These are phyloP conservation scores for Helarctos malayanus DNA, from an alignment of 2,797 vertebrate species.

Conservation along the genomic window DNA sequence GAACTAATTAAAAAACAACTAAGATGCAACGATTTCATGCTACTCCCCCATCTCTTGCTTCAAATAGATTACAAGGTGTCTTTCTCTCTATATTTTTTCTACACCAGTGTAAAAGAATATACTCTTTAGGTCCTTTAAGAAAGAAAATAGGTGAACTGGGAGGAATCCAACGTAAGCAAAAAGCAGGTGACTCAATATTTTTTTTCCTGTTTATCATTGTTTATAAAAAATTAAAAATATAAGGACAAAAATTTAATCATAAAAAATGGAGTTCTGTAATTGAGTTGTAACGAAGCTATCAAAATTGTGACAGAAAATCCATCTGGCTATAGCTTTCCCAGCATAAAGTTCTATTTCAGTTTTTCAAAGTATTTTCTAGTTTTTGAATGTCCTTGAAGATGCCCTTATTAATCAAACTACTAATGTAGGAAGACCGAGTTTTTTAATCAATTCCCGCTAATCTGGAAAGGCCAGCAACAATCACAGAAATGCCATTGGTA, in stretches of 20 bases:
- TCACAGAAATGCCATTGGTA: not conserved
- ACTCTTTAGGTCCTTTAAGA: conserved; percentile 77
- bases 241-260: not conserved
- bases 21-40: conserved; percentile 55
- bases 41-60: conserved; percentile 60
- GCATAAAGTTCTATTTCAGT: not conserved
- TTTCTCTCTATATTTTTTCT: conserved; percentile 48
- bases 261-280: not conserved
- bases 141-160: conserved; percentile 83
- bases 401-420: not conserved
- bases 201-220: conserved; percentile 63
- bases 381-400: not conserved
- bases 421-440: not conserved
- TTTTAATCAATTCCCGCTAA: conserved; percentile 23
- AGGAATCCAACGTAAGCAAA: conserved; percentile 72
- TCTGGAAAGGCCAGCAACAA: not conserved
- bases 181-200: conserved; percentile 73
- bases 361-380: not conserved
- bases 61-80: conserved; percentile 78
- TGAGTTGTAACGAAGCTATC: conserved; percentile 9
- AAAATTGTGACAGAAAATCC: not conserved
- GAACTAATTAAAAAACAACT: conserved; percentile 41
- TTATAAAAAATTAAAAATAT: conserved; percentile 43
- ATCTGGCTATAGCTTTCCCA: not conserved
- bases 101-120: conserved; percentile 81